Evolutionary conservation across 2,113 vertebrate genomes (phyloP), one percentile per base, ranked within the genome.

Genomic region (Chaetodon auriga): DNA sequence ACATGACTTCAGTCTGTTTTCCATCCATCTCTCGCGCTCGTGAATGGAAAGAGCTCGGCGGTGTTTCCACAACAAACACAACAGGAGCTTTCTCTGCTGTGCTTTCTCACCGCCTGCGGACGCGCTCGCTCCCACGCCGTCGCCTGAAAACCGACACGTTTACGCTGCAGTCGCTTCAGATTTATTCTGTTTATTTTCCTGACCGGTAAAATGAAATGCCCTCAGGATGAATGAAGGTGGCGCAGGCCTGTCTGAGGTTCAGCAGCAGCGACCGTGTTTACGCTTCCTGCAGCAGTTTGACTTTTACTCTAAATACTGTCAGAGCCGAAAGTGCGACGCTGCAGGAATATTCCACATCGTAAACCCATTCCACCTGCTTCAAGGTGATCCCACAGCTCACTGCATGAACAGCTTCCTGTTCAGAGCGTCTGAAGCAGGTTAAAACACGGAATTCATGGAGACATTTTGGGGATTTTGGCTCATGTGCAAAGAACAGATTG

Each of bases 21-120:
- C 43, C 71, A 38, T 85, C 79, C 65, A 53, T 45, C 53, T 71
- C 57, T 3, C 51, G 16, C 57, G 68, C 72, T 87, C 82, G 80
- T 68, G 85, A 78, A 70, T 75, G 78, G 89, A 83, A 83, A 84
- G 84, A 87, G 64, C 75, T 79, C 68, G 30, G 63, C 21, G 0
- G 55, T 90, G 82, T 95, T 94, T 92, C 84, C 90, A 94, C 90
- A 93, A 93, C 90, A 95, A 94, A 94, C 92, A 93, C 12, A 45
- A 55, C 62, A 25, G 72, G 19, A 89, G 54, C 78, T 71, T 84
- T 71, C 60, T 73, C 63, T 25, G 68, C 78, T 78, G 54, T 11
- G 51, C 64, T 46, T 78, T 80, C 88, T 80, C 76, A 62, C 60
- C 73, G 9, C 63, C 25, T 55, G 61, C 0, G 64, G 58, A 68